Evolutionary conservation across 2,797 vertebrate species (phyloP), one percentile per base, ranked within the genome.

Genomic region (Syndactyla subalaris): DNA sequence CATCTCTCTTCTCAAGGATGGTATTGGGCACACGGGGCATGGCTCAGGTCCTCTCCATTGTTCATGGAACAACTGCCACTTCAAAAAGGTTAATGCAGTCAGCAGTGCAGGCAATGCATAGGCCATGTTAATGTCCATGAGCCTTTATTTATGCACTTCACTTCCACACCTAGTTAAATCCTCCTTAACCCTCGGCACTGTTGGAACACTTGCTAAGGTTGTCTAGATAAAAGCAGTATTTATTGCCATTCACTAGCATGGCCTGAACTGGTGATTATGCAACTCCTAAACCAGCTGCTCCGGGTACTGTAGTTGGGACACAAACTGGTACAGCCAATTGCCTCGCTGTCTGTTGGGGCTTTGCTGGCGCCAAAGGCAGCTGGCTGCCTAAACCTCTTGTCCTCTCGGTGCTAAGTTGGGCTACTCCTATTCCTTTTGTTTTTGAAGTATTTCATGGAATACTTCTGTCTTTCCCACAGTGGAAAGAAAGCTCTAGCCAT

Each of bases 381-480:
- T 36, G 63, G 23, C 19, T 79, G 71, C 83, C 62, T 78, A 66
- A 91, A 73, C 27, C 48, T 81, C 43, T 3, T 3, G 34, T 61
- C 19, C n/a, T 74, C 52, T 46, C n/a, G 27, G 43, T 84, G 62
- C 58, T 62, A 66, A 72, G 84, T 43, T 78, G 76, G 65, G 55
- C 73, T 75, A 23, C 52, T 75, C 48, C 48, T 66, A 9, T 21
- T 81, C 55, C 29, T 85, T 78, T 70, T 81, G 48, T 83, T 78
- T 41, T 24, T 72, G 18, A 93, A 85, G 39, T 36, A 79, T 85
- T 91, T 74, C 12, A 89, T 70, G 49, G 81, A 75, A 36, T 73
- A 78, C 41, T 93, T 91, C 63, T 91, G 80, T 70, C 82, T 91
- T 83, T 80, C 78, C 66, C 87, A 83, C n/a, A 79, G 38, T 72